Percentiles rank a stretch among this genome's conserved stretches.
These are phyloP conservation scores for Hyperoodon ampullatus DNA, from an alignment of 2,113 vertebrate genomes.

Conservation along the genomic window DNA sequence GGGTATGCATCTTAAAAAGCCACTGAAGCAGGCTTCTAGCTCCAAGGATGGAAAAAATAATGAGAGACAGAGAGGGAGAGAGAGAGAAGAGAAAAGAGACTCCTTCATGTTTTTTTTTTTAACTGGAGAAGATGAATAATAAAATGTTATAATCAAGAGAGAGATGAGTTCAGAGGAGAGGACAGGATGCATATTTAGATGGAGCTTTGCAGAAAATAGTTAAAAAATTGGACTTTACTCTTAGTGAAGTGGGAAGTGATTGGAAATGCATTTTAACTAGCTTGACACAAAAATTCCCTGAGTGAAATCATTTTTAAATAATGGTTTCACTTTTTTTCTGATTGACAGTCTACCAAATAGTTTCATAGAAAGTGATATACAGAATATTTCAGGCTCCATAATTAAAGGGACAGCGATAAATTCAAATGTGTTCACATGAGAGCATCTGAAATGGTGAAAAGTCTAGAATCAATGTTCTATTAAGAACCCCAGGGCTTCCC, in stretches of 20 bases:
- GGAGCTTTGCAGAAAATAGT: not conserved
- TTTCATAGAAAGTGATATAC: not conserved
- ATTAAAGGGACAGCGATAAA: not conserved
- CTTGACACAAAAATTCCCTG: not conserved
- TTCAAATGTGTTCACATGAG: not conserved
- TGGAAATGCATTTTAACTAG: not conserved
- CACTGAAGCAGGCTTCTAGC: not conserved
- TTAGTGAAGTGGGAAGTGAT: not conserved
- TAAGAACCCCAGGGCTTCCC: not conserved
- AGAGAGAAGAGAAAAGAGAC: not conserved
- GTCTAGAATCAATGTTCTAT: not conserved
- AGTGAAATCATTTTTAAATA: not conserved
- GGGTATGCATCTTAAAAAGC: not conserved
- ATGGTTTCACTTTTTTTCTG: not conserved
- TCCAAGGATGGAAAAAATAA: not conserved
- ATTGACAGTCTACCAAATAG: not conserved
- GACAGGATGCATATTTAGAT: not conserved
- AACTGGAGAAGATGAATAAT: not conserved
- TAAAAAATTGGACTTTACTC: not conserved
- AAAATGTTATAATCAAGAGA: not conserved
- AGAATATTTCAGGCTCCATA: not conserved
- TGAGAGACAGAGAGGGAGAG: not conserved
- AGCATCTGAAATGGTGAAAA: not conserved
- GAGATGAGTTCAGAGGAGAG: not conserved
- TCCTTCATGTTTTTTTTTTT: not conserved